Evolutionary conservation across 1,140 invertebrate genomes (phyloP).

Genomic region (Colletes gigas): DNA sequence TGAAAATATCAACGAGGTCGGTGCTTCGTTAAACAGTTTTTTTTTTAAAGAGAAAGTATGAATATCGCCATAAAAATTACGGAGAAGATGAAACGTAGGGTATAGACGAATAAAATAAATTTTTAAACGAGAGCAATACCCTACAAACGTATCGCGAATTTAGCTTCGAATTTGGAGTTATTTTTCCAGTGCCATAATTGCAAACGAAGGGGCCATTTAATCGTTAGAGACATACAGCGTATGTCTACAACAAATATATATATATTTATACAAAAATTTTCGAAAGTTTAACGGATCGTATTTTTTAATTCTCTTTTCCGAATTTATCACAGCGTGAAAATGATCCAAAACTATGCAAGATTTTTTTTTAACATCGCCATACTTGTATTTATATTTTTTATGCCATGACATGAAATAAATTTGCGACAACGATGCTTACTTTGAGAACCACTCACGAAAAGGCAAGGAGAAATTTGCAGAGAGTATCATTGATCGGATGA

Average conservation of each 20-base stretch:
- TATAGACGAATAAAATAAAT: not conserved
- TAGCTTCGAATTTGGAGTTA: not conserved
- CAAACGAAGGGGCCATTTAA: constrained; percentile 38
- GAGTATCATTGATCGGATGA: constrained; percentile 24
- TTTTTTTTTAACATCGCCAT: not conserved
- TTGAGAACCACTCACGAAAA: constrained; percentile 1
- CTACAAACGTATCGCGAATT: not conserved
- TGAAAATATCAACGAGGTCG: not conserved
- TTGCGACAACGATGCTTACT: not conserved
- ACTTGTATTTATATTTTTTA: not conserved
- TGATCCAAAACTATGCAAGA: not conserved
- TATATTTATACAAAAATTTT: constrained; percentile 13
- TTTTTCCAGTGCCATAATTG: constrained; percentile 55
- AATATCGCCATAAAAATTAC: no score
- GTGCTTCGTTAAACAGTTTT: not conserved
- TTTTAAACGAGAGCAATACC: not conserved
- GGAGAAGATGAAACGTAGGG: not conserved
- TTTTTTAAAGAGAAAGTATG: not conserved
- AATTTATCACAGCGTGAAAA: constrained; percentile 1
- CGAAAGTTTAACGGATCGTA: not conserved
- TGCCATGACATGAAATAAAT: not conserved
- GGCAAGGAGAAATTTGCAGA: not conserved
- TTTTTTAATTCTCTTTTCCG: not conserved
- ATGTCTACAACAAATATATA: constrained; percentile 32
- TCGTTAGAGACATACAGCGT: constrained; percentile 13